These are phyloP conservation scores for Erebia epiphron DNA, from an alignment of 2,888 invertebrate genomes.

Conservation along the genomic window DNA sequence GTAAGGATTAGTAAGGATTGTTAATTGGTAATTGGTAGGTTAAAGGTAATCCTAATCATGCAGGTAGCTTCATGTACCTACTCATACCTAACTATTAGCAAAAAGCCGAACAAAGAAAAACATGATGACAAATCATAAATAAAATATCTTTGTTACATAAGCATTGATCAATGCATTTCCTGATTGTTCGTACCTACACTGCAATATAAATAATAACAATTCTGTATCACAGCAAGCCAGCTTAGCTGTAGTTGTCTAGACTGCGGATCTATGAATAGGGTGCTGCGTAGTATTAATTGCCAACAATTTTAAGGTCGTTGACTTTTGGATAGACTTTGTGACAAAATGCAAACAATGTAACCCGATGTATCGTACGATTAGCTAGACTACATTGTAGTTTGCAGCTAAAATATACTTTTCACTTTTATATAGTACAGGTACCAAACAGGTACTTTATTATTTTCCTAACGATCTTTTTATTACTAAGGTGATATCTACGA, in stretches of 20 bases:
- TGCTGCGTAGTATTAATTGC: slow-evolving; percentile 20
- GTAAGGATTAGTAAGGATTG: too few relatives aligned
- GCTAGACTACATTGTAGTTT: not conserved
- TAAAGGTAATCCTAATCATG: too few relatives aligned
- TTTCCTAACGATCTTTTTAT: too few relatives aligned
- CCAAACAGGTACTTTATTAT: not conserved
- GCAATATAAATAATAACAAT: not conserved
- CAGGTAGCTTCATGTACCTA: too few relatives aligned
- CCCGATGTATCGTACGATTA: not conserved
- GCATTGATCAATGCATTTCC: not conserved
- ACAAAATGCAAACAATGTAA: slow-evolving; percentile 14
- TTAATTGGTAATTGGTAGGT: too few relatives aligned
- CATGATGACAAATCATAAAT: too few relatives aligned
- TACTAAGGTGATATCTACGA: too few relatives aligned
- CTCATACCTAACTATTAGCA: too few relatives aligned
- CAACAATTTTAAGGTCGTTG: slow-evolving; percentile 30
- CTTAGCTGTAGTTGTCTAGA: not conserved
- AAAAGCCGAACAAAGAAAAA: too few relatives aligned
- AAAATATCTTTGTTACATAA: not conserved
- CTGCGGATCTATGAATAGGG: slow-evolving; percentile 19
- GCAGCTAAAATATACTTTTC: not conserved
- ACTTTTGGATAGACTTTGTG: slow-evolving; percentile 16
- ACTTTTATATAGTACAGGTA: not conserved
- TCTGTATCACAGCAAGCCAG: not conserved
- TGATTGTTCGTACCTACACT: not conserved